Percentiles rank a stretch among this genome's conserved stretches.
Conservation (phyloP, 2,113 vertebrate genomes). For the Polyodon spathula region DNA sequence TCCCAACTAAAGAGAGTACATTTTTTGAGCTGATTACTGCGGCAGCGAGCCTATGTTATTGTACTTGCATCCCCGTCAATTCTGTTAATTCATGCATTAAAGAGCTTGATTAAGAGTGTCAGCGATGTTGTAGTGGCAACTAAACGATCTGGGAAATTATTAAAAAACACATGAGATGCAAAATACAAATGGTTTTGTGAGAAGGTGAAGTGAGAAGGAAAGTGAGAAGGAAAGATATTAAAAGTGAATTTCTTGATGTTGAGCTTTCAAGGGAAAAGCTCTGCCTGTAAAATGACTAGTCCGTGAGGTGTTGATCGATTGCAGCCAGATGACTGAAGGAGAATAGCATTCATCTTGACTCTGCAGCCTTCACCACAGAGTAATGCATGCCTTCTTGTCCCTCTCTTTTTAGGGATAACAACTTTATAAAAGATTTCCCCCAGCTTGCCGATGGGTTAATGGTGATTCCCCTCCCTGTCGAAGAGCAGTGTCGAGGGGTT, state of each 20-base stretch:
- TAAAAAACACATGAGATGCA: background rate
- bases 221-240: too few relatives aligned
- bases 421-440: constrained; percentile 96
- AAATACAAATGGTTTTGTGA: too few relatives aligned
- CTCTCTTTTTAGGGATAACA: constrained; percentile 79
- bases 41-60: background rate
- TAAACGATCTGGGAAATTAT: background rate
- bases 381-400: background rate
- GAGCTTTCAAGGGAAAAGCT: too few relatives aligned
- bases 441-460: constrained; percentile 88
- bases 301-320: too few relatives aligned
- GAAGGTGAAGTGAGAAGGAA: too few relatives aligned
- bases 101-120: too few relatives aligned
- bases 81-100: background rate
- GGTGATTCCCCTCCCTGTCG: constrained; percentile 90
- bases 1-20: background rate
- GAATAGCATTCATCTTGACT: too few relatives aligned
- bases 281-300: too few relatives aligned
- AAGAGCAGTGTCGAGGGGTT: constrained; percentile 90
- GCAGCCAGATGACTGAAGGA: too few relatives aligned
- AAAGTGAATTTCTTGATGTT: too few relatives aligned
- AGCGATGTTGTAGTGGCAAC: background rate
- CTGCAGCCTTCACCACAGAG: too few relatives aligned
- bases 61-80: background rate
- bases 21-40: background rate